Base-by-base conservation (phyloP, 2,888 invertebrate genomes). In the Sclerodermus sp. region DNA sequence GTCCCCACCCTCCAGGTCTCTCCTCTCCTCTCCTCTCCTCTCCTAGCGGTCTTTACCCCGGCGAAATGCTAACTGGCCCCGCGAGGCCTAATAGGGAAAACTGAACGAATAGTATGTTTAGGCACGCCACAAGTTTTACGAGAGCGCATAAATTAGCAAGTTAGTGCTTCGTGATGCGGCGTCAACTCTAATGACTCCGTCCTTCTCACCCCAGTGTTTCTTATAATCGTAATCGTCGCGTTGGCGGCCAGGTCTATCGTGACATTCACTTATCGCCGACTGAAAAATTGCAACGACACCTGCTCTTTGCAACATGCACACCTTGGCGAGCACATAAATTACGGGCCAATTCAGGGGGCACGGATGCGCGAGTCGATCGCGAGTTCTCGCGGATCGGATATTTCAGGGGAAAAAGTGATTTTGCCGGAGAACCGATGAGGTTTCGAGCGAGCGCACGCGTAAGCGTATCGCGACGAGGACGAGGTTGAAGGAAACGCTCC, bases 51-150 rank as follows among this genome's bases (percentile, higher is more conserved):
- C n/a, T n/a, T n/a, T n/a, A n/a, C n/a, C n/a, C n/a, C 23, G 23
- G 8, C 23, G 23, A 3, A 23, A 23, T 23, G 8, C 23, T 13
- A 12, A 4, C 4, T 8, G 10, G 39, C 13, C 36, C 17, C 42
- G 48, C 45, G 44, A 45, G 47, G 16, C n/a, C 17, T 30, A 23
- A 29, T 30, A 41, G 31, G 23, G 44, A 30, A 45, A 38, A 41
- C 37, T 13, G 46, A 41, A 48, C 49, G 62, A 64, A 64, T 69
- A 75, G 68, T 62, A 69, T 66, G 65, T 57, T 66, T 59, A 63
- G 65, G 66, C 75, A 74, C 73, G 75, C 74, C 64, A 75, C 71
- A 74, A 74, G 73, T 74, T 75, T 76, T 73, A 76, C 70, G 75
- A 71, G 67, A 66, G 64, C 63, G 57, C 67, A 74, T 75, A 76